Base-by-base conservation (phyloP, 2,797 vertebrate species). In the Threskiornis aethiopicus region DNA sequence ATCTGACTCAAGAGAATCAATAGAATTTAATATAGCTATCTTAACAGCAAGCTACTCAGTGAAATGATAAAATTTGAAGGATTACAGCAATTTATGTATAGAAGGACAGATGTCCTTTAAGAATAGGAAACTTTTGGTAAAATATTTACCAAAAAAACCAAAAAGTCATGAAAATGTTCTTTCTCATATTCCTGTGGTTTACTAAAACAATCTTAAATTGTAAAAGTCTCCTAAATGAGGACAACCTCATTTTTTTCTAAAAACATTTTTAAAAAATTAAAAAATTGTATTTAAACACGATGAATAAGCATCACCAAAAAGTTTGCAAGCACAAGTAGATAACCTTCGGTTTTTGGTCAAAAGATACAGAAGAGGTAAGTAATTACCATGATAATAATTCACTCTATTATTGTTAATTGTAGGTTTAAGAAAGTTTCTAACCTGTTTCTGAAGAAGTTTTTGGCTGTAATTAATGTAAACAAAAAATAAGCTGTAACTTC, bases 81-180 rank as follows among this genome's bases (percentile, higher is more conserved):
- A 59, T 47, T 65, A 51, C 16, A 85, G 9, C 5, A 72, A 58
- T 47, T 55, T 5, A 49, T 0, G 0, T 22, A 33, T 4, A 58
- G 41, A 87, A 69, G 31, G 5, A 78, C 10, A 66, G 1, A 22
- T 14, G 1, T 64, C 20, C 9, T 62, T 64, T 46, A 77, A 39
- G 5, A 82, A 4, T 5, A 59, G 2, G 2, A 82, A 0, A 24
- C 8, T 75, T 84, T 20, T 31, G 2, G 22, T 64, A 52, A 71
- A 86, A 47, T n/a, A 54, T n/a, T 70, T 37, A 28, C 8, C 39
- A 41, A 41, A 41, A 6, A 28, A 47, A 46, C 13, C 13, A 59
- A 71, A 29, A 46, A 31, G 13, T 31, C 1, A 59, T 17, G 4
- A 58, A 72, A 65, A 11, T 26, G 8, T 69, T 76, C 24, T 64